A percentile compares a stretch with the other conserved stretches of the same genome.
phyloP scores from a whole-genome alignment of 2,113 vertebrate genomes.

The Pollachius pollachius region DNA sequence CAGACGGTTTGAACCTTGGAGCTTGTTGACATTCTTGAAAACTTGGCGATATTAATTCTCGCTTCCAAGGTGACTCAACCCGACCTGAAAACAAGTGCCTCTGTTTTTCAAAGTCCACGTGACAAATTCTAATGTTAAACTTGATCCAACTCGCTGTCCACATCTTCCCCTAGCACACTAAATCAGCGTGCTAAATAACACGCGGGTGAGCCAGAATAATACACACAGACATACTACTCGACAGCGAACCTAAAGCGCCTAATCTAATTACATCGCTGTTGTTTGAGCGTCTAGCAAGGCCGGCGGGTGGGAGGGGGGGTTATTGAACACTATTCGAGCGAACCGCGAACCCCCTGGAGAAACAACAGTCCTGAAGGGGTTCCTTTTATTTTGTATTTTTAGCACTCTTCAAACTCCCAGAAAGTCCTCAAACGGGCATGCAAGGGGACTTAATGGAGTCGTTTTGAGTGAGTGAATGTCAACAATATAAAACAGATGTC shows the following conservation, averaged over 20 bases:
- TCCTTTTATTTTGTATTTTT: no score
- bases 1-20: constrained; percentile 75
- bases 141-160: constrained; percentile 35
- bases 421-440: no score
- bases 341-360: neutral
- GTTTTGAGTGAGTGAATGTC: no score
- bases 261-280: constrained; percentile 59
- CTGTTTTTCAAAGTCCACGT: constrained; percentile 61
- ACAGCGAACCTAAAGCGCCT: constrained; percentile 41
- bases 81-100: constrained; percentile 60
- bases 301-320: constrained; percentile 10
- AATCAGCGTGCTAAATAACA: constrained; percentile 54
- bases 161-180: constrained; percentile 53
- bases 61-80: constrained; percentile 52
- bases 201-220: constrained; percentile 53
- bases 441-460: no score
- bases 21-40: constrained; percentile 63
- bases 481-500: no score
- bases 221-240: constrained; percentile 44
- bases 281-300: constrained; percentile 33
- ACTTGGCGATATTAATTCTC: constrained; percentile 64
- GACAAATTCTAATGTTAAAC: constrained; percentile 63
- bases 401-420: no score
- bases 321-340: constrained; percentile 38
- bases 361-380: no score